Evolutionary conservation across 1,140 invertebrate genomes (phyloP).

Genomic region (Zaprionus gabonicus): DNA sequence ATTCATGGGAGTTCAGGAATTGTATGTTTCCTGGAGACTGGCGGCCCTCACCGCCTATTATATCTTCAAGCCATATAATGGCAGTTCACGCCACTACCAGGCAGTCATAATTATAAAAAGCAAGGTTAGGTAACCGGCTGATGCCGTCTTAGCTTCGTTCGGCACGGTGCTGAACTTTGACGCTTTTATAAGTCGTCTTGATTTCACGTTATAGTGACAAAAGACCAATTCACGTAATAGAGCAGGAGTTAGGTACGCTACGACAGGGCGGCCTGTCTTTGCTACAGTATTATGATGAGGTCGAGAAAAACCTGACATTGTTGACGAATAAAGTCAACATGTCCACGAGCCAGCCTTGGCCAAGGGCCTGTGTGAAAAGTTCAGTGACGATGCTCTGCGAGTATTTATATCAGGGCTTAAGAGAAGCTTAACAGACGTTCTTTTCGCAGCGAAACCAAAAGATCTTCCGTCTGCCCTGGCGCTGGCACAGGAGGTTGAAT

Average conservation of each 20-base stretch:
- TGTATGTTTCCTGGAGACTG: too few relatives aligned
- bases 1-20: too few relatives aligned
- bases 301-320: too few relatives aligned
- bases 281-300: too few relatives aligned
- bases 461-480: not conserved
- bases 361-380: too few relatives aligned
- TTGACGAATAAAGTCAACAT: too few relatives aligned
- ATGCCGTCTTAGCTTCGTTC: too few relatives aligned
- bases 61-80: too few relatives aligned
- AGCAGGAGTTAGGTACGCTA: conserved; percentile 36
- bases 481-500: not conserved
- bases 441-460: not conserved
- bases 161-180: conserved; percentile 46
- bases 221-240: conserved; percentile 39
- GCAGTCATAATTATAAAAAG: conserved; percentile 27
- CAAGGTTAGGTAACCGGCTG: conserved; percentile 8
- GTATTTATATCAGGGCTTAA: conserved; percentile 6
- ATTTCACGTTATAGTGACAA: conserved; percentile 49
- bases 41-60: too few relatives aligned
- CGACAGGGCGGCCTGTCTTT: not conserved
- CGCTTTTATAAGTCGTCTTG: conserved; percentile 41
- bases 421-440: not conserved
- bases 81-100: too few relatives aligned
- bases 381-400: too few relatives aligned
- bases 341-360: too few relatives aligned